Evolutionary conservation across 2,113 vertebrate species (phyloP), one percentile per base, ranked within the genome.

Genomic region (Cercocebus atys): DNA sequence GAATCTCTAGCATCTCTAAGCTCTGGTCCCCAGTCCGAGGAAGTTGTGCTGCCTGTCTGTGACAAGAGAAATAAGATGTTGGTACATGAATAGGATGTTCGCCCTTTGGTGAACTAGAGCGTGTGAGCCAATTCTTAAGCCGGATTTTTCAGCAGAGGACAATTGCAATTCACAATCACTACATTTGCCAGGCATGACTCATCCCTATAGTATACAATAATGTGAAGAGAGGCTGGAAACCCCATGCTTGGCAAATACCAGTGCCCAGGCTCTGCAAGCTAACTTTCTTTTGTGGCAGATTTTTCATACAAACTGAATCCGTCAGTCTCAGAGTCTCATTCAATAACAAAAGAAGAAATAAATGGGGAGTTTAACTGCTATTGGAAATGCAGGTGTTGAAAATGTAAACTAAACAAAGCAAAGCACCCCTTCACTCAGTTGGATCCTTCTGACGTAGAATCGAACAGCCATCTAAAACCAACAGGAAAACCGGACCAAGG

Each of bases 341-440:
- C 52, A 89, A 90, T 92, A 94, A 89, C 82, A 89, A 75, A 93
- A 92, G 73, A 79, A 72, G 89, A 84, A 96, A 84, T 81, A 83
- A 93, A 75, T 2, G 5, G 52, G 52, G 76, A 88, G 27, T 88
- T 61, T 38, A 76, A 94, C 75, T 47, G 30, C 45, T 47, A 2
- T 11, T 78, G 87, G 79, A 72, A 96, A 43, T 8, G 76, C 95
- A 96, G 83, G 59, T 35, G 0, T 68, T 81, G 76, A 78, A 84
- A 72, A 80, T 22, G 38, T 72, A 64, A 82, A 40, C 59, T 81
- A 81, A 97, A 57, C 61, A 89, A 75, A 85, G 90, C 50, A 92
- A 96, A 88, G 57, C 0, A 3, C 4, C 45, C 66, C 70, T 87
- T 91, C 11, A 3, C 59, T 75, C 61, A 14, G 27, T 1, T 35